Evolutionary conservation across 2,113 vertebrate species (phyloP).

Genomic region (Phrynocephalus versicolor): DNA sequence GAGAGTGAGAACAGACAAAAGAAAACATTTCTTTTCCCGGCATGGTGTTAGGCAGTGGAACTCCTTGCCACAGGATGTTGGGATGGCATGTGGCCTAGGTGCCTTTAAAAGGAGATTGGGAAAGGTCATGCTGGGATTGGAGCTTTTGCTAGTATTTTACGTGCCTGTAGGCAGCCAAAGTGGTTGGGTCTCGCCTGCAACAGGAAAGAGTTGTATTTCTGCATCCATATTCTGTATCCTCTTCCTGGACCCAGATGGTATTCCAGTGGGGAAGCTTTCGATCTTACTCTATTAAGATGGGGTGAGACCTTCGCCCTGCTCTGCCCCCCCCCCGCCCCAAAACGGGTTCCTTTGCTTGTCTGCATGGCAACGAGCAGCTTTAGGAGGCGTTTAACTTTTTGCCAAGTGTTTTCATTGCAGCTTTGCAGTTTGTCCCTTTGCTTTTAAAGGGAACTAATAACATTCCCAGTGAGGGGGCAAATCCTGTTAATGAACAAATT

Average conservation of each 20-base stretch:
- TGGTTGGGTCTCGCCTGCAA: rapidly evolving
- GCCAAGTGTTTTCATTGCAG: conserved; percentile 77
- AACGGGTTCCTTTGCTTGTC: conserved; percentile 61
- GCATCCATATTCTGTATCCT: not conserved
- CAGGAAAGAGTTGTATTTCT: not conserved
- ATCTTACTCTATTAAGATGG: not conserved
- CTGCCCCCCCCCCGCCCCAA: not conserved
- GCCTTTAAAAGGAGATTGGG: no score
- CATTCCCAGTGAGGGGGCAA: conserved; percentile 83
- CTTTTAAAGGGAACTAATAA: conserved; percentile 81
- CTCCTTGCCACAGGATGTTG: no score
- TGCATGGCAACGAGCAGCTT: conserved; percentile 75
- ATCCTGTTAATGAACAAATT: conserved; percentile 89
- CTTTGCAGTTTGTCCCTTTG: conserved; percentile 75
- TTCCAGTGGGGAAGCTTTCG: not conserved
- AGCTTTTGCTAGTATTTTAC: no score
- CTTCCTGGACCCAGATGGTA: not conserved
- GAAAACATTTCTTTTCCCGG: no score
- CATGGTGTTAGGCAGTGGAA: no score
- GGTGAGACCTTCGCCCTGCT: not conserved
- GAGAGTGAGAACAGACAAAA: no score
- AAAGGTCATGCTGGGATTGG: no score
- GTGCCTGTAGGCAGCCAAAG: not conserved
- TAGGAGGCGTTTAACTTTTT: conserved; percentile 85
- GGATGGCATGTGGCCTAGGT: no score